Evolutionary conservation across 2,888 invertebrate genomes (phyloP), one percentile per base, ranked within the genome.

Genomic region (Plebejus argus): DNA sequence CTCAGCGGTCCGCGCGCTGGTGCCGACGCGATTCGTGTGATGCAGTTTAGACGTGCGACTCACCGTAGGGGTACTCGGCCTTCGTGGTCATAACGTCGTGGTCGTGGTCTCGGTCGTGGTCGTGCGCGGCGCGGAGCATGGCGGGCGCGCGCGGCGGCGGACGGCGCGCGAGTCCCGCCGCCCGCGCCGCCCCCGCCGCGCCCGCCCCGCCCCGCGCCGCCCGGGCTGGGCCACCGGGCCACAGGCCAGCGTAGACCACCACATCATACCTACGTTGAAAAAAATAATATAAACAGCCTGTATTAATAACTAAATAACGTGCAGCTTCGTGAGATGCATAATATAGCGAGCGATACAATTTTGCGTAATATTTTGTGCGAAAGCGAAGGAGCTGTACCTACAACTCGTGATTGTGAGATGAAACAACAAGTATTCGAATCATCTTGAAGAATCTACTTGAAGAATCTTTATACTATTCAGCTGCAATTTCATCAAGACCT

Each of bases 11-110:
- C 1, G 7, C n/a, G 33, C 35, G 70, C 18, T 10, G 70, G n/a
- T 33, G 8, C 1, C 1, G 45, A 15, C 10, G 72, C 28, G 70
- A 53, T 76, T 66, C 71, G 74, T 75, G 7, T 61, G 39, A 53
- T 74, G 15, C 28, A 49, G 35, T 53, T 35, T 23, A 1, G 20
- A 76, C 4, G 28, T 28, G 45, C 76, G 70, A 90, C 92, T 92
- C 86, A 92, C 92, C 92, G 83, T 86, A 92, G 79, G 86, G 90
- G 85, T 91, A 92, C 79, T 92, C 91, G 83, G 85, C 85, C 84
- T 91, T 90, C 81, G 85, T 86, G 81, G 83, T 83, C 78, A 82
- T 78, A 77, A 78, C 80, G 81, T 76, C 80, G 78, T 78, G 81
- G 77, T 79, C 80, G 81, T 76, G 81, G 78, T 78, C 81, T 45